Evolutionary conservation across 1,140 invertebrate genomes (phyloP).

Genomic region (Parapsyche elsis): DNA sequence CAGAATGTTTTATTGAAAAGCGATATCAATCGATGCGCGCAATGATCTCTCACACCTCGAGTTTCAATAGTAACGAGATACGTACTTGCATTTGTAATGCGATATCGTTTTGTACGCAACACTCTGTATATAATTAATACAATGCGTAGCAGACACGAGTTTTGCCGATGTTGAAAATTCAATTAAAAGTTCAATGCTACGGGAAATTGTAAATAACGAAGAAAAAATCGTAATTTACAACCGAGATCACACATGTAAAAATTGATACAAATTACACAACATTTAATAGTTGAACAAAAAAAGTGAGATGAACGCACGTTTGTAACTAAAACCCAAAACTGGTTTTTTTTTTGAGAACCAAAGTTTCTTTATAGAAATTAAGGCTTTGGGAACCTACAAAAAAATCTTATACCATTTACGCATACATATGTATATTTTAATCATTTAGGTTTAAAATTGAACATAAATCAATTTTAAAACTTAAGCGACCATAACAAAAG

Average conservation of each 20-base stretch:
- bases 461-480: too few species aligned
- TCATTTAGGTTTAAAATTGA: too few species aligned
- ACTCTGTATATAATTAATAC: neutral
- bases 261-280: slow-evolving; percentile 14
- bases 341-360: neutral
- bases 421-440: neutral
- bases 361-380: too few species aligned
- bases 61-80: slow-evolving; percentile 18
- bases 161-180: neutral
- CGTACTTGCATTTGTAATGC: neutral
- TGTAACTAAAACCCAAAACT: neutral
- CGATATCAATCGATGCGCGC: neutral
- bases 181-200: slow-evolving; percentile 24
- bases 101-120: neutral
- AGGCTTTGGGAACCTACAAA: neutral
- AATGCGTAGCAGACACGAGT: neutral
- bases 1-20: neutral
- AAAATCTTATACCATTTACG: too few species aligned
- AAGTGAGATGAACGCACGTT: neutral
- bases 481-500: too few species aligned
- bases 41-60: slow-evolving; percentile 20
- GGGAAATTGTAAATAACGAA: slow-evolving; percentile 28
- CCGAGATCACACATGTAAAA: slow-evolving; percentile 7
- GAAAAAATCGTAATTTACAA: slow-evolving; percentile 19
- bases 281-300: neutral